A percentile compares a stretch with the other conserved stretches of the same genome.
Evolutionary conservation across 1,140 invertebrate genomes (phyloP).

Genomic region (Cyclargus thomasi): DNA sequence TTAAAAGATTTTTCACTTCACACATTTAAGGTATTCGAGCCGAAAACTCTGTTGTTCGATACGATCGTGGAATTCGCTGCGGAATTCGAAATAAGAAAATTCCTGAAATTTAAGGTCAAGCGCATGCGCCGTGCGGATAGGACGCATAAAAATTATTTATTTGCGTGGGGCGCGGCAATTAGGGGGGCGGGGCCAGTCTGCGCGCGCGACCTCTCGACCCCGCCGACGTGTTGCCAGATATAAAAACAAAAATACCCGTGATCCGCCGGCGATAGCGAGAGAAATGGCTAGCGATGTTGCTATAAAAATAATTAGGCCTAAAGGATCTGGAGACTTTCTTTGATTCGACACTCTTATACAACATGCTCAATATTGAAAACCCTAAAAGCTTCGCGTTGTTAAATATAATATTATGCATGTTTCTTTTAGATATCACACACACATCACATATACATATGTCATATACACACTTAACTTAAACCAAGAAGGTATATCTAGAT

Average conservation of each 20-base stretch:
- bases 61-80: not conserved
- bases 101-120: conserved; percentile 23
- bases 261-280: not conserved
- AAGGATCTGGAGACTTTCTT: not conserved
- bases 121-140: conserved; percentile 46
- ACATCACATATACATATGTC: too few species aligned
- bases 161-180: conserved; percentile 69
- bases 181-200: conserved; percentile 58
- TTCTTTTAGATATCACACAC: too few species aligned
- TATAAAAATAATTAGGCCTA: not conserved
- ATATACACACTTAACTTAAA: too few species aligned
- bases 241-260: not conserved
- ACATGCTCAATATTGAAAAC: too few species aligned
- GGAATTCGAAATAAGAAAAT: conserved; percentile 8
- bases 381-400: too few species aligned
- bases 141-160: conserved; percentile 69
- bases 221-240: conserved; percentile 7
- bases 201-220: conserved; percentile 57
- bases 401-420: too few species aligned
- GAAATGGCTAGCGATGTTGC: not conserved
- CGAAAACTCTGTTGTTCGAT: not conserved
- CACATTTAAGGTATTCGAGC: too few species aligned
- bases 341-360: too few species aligned
- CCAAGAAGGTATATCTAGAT: too few species aligned
- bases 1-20: too few species aligned